A percentile compares a stretch with the other conserved stretches of the same genome.
Conservation (phyloP, 2,113 vertebrate genomes). For the Onychostoma macrolepis region DNA sequence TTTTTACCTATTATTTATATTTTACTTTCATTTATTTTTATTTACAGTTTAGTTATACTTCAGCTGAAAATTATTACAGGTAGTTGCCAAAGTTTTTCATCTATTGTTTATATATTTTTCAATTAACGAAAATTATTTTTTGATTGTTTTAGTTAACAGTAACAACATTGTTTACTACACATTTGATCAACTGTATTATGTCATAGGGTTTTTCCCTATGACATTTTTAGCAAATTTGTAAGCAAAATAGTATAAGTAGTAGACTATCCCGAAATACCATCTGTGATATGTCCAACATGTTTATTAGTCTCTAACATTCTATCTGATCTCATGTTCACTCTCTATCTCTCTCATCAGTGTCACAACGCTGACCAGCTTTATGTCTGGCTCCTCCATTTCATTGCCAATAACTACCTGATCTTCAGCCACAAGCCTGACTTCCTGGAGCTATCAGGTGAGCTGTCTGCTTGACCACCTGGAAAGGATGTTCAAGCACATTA, state of each 20-base stretch:
- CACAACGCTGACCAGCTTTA: constrained; percentile 96
- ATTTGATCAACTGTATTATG: not conserved
- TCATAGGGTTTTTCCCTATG: not conserved
- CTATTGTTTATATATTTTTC: not conserved
- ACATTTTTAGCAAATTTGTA: too few species aligned
- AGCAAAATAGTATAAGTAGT: not conserved
- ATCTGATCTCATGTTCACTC: constrained; percentile 28
- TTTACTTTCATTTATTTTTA: too few species aligned
- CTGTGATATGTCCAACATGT: not conserved
- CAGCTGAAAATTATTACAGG: not conserved
- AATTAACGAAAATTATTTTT: not conserved
- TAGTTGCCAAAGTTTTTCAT: not conserved
- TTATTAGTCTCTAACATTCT: constrained; percentile 16
- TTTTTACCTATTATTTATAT: too few species aligned
- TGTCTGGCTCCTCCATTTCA: constrained; percentile 96
- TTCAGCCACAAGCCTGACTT: constrained; percentile 98
- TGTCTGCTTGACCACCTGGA: constrained; percentile 5
- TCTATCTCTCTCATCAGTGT: constrained; percentile 75
- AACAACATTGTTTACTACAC: not conserved
- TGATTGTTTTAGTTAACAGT: not conserved
- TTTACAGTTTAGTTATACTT: not conserved
- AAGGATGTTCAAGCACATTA: not conserved
- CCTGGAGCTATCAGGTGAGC: constrained; percentile 94
- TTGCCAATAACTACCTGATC: constrained; percentile 98
- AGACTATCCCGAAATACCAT: not conserved